Percentiles rank a stretch among this genome's conserved stretches.
phyloP scores from a whole-genome alignment of 1,140 invertebrate genomes.

The Saccostrea cuccullata region DNA sequence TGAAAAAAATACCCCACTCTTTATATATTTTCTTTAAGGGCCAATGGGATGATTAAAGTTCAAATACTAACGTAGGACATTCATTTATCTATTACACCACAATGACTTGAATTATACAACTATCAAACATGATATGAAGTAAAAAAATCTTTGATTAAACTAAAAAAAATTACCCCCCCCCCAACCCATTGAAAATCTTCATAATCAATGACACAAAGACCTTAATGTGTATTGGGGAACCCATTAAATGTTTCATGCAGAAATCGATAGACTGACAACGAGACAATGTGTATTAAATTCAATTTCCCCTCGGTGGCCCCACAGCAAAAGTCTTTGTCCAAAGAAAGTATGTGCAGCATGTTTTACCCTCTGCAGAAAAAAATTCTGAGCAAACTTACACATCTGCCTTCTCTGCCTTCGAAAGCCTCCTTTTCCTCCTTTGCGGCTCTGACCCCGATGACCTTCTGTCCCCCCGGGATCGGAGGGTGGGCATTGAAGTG shows the following conservation, averaged over 20 bases:
- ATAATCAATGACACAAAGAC: background rate
- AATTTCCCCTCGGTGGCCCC: conserved; percentile 41
- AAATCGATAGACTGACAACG: background rate
- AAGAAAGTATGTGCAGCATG: conserved; percentile 35
- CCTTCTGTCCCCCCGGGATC: conserved; percentile 64
- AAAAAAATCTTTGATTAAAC: too few relatives aligned
- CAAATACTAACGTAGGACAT: too few relatives aligned
- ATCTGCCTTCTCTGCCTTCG: conserved; percentile 55
- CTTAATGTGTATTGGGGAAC: background rate
- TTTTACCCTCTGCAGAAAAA: conserved; percentile 36
- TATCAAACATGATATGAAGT: background rate
- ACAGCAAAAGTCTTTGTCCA: conserved; percentile 42
- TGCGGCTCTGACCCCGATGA: conserved; percentile 49
- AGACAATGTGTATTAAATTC: conserved; percentile 18
- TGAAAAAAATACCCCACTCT: too few relatives aligned
- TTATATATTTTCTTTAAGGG: too few relatives aligned
- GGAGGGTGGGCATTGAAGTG: conserved; percentile 64
- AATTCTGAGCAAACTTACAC: conserved; percentile 41
- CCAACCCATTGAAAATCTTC: background rate
- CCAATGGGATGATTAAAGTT: too few relatives aligned
- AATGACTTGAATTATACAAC: too few relatives aligned
- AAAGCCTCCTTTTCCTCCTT: conserved; percentile 59
- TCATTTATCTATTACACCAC: too few relatives aligned
- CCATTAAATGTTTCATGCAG: background rate
- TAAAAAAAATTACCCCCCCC: too few relatives aligned